phyloP scores from a whole-genome alignment of 1,140 invertebrate genomes.

The Drosophila dunni region DNA sequence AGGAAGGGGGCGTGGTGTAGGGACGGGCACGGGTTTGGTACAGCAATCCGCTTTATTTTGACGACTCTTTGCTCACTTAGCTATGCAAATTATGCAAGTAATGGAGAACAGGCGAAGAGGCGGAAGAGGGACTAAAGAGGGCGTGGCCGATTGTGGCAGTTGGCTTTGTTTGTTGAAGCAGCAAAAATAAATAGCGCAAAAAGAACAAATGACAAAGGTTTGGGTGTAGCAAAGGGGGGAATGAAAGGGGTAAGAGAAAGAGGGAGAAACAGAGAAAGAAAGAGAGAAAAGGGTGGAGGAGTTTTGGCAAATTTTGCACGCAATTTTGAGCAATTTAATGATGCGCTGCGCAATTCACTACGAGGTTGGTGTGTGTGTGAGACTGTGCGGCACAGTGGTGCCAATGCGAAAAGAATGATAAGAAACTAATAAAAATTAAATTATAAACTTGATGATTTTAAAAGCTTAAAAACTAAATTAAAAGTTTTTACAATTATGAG shows the following conservation, averaged over 20 bases:
- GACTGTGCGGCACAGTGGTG: not conserved
- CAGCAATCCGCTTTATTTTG: slow-evolving; percentile 54
- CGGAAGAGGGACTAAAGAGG: not conserved
- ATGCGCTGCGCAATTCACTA: slow-evolving; percentile 47
- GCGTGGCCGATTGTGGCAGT: slow-evolving; percentile 31
- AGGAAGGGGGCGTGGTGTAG: not conserved
- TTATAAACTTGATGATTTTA: not conserved
- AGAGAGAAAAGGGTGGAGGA: not conserved
- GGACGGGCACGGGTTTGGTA: not conserved
- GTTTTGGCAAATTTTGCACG: slow-evolving; percentile 41
- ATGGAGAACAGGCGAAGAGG: not conserved
- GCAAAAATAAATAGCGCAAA: slow-evolving; percentile 77
- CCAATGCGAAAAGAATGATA: not conserved
- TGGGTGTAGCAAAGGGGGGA: not conserved
- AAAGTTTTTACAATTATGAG: too few species aligned
- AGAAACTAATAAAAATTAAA: not conserved
- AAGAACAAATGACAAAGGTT: slow-evolving; percentile 60
- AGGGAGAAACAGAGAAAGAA: not conserved
- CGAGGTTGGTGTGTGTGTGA: not conserved
- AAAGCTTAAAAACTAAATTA: not conserved
- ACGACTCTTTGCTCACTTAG: slow-evolving; percentile 50
- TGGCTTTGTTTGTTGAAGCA: slow-evolving; percentile 74
- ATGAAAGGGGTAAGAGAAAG: not conserved
- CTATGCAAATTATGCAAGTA: slow-evolving; percentile 55
- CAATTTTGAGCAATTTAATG: slow-evolving; percentile 65